A percentile compares a stretch with the other conserved stretches of the same genome.
Conservation (phyloP, 2,888 invertebrate species). For the Hemicrepidius hirtus region DNA sequence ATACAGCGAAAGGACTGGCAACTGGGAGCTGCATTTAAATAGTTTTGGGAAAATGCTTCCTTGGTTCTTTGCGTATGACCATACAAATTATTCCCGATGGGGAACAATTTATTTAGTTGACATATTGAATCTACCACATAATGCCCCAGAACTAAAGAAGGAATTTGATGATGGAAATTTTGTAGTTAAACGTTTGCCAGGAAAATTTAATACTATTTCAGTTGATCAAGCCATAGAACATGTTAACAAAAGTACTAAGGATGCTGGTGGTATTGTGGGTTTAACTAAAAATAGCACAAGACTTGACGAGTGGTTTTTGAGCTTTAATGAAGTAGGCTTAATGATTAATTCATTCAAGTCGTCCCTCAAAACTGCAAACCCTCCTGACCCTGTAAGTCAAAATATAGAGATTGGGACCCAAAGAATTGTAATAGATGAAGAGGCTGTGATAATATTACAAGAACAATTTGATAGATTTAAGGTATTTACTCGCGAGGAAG, state of each 20-base stretch:
- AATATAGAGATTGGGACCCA: no score
- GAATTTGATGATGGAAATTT: conserved; percentile 27
- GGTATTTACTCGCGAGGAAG: conserved; percentile 25
- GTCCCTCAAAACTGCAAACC: neutral
- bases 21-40: conserved; percentile 48
- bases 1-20: conserved; percentile 43
- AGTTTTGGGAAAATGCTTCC: conserved; percentile 52
- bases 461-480: conserved; percentile 33
- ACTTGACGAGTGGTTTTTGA: conserved; percentile 52
- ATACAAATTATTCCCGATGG: conserved; percentile 33
- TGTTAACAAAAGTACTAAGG: conserved; percentile 34
- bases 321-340: conserved; percentile 44
- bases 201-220: conserved; percentile 43
- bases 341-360: conserved; percentile 37
- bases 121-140: conserved; percentile 17
- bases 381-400: conserved; percentile 27
- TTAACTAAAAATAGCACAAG: conserved; percentile 51
- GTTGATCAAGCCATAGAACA: conserved; percentile 52
- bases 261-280: conserved; percentile 28
- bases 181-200: conserved; percentile 8
- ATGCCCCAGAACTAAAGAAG: conserved; percentile 10
- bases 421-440: no score
- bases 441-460: conserved; percentile 28
- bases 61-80: conserved; percentile 49
- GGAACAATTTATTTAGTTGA: conserved; percentile 28